Conservation (phyloP, 2,888 invertebrate genomes). For the Bimastos eiseni region DNA sequence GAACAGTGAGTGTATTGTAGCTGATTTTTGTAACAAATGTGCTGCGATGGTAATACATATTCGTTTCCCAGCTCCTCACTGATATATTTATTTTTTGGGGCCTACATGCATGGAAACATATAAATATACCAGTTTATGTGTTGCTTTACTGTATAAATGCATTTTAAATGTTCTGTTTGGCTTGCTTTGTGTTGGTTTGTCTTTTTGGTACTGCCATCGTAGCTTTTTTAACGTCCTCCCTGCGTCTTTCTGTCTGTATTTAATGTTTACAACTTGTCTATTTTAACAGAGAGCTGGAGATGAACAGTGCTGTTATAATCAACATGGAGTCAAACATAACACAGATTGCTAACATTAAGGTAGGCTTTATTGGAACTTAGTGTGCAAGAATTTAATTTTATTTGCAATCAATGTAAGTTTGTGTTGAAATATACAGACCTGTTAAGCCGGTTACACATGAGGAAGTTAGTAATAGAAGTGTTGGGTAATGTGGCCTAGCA, state of each 20-base stretch:
- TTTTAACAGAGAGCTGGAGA: slow-evolving; percentile 52
- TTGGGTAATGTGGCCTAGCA: background rate
- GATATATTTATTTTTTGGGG: no score
- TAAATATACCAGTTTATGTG: background rate
- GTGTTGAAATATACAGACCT: background rate
- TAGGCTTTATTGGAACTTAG: slow-evolving; percentile 39
- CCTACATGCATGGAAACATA: no score
- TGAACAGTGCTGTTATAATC: slow-evolving; percentile 53
- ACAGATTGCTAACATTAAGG: slow-evolving; percentile 56
- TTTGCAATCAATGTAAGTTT: background rate
- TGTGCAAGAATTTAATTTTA: background rate
- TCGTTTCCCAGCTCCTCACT: background rate
- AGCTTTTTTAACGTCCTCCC: no score
- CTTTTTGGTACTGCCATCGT: background rate
- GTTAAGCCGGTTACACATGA: background rate
- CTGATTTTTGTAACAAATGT: no score
- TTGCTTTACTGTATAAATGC: no score
- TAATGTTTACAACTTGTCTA: background rate
- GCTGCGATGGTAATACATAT: background rate
- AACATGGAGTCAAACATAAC: slow-evolving; percentile 55
- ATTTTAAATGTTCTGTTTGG: no score
- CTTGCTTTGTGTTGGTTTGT: background rate
- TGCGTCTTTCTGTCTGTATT: background rate
- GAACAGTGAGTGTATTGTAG: background rate
- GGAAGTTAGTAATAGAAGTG: background rate